These are phyloP conservation scores for Drosophila baimaii DNA, from an alignment of 1,140 invertebrate species.

Conservation along the genomic window DNA sequence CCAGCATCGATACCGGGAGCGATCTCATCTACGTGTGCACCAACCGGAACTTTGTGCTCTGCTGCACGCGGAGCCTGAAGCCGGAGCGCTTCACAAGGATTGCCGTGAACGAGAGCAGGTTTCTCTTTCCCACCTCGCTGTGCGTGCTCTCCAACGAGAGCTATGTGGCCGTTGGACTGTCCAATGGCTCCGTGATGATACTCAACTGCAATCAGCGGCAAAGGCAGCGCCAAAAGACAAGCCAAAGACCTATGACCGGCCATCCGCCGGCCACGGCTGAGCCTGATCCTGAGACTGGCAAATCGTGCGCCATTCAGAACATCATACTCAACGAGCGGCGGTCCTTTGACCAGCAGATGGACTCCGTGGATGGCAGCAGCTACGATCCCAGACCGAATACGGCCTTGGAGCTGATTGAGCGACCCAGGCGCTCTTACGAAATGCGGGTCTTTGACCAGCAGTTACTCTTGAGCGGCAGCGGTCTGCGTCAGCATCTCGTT, in stretches of 20 bases:
- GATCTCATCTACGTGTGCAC: constrained; percentile 79
- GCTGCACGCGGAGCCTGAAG: constrained; percentile 75
- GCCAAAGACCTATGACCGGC: constrained; percentile 30
- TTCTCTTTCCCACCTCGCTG: constrained; percentile 73
- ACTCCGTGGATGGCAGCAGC: constrained; percentile 6
- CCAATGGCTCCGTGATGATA: constrained; percentile 81
- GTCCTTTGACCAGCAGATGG: constrained; percentile 60
- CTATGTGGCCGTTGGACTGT: constrained; percentile 78
- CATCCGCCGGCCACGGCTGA: constrained; percentile 21
- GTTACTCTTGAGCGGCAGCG: constrained; percentile 68
- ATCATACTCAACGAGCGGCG: constrained; percentile 79
- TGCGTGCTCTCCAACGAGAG: constrained; percentile 72
- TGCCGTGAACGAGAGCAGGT: constrained; percentile 69
- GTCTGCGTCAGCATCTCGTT: constrained; percentile 69
- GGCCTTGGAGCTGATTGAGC: constrained; percentile 58
- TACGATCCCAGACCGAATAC: constrained; percentile 62
- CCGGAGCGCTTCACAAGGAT: constrained; percentile 70
- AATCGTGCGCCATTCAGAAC: constrained; percentile 84
- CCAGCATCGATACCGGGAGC: constrained; percentile 67
- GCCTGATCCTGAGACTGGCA: constrained; percentile 63
- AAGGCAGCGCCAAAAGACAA: constrained; percentile 19
- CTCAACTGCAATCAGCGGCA: constrained; percentile 76
- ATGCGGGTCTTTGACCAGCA: constrained; percentile 74
- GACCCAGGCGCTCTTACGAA: constrained; percentile 67
- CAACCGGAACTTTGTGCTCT: constrained; percentile 78